A percentile compares a stretch with the other conserved stretches of the same genome.
Evolutionary conservation across 2,113 vertebrate genomes (phyloP).

Genomic region (Noctilio leporinus): DNA sequence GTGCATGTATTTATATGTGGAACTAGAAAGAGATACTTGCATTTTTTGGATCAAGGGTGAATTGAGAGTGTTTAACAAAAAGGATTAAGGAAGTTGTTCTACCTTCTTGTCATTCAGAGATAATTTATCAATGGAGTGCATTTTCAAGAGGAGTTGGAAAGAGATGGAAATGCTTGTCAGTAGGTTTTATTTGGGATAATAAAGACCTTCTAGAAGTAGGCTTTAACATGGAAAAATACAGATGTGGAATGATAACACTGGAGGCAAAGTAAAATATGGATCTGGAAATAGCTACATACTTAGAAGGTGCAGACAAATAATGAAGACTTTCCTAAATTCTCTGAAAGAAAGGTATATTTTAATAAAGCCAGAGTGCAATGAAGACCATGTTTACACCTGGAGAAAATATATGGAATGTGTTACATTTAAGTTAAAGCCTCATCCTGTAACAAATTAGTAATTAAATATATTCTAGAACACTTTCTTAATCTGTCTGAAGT

Average conservation of each 20-base stretch:
- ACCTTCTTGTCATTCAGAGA: background rate
- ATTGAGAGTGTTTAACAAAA: background rate
- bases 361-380: background rate
- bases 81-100: background rate
- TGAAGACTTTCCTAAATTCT: background rate
- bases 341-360: background rate
- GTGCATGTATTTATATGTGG: background rate
- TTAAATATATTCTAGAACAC: conserved; percentile 26
- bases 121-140: background rate
- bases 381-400: background rate
- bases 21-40: background rate
- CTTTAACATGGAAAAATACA: background rate
- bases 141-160: conserved; percentile 6
- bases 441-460: background rate
- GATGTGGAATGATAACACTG: background rate
- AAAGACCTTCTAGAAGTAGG: background rate
- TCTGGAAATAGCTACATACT: background rate
- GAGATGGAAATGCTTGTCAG: background rate
- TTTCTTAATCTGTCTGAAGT: conserved; percentile 52
- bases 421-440: background rate
- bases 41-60: background rate
- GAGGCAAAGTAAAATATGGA: background rate
- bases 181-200: background rate
- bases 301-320: background rate
- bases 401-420: background rate